Percentiles rank a stretch among this genome's conserved stretches.
Evolutionary conservation across 2,888 invertebrate species (phyloP).

Genomic region (Hyalella azteca): DNA sequence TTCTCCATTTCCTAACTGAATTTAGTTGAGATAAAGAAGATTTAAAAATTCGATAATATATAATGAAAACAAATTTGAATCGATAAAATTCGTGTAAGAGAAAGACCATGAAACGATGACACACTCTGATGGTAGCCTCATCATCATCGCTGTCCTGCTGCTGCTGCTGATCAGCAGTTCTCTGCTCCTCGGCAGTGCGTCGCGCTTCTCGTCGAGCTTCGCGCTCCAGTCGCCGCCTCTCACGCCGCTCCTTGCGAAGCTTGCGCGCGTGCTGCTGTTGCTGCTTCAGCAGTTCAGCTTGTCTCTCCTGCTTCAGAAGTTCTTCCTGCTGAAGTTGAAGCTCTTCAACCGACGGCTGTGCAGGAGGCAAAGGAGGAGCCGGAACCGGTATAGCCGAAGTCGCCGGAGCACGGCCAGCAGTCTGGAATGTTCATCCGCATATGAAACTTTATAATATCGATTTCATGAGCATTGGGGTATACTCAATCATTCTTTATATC

Average conservation of each 20-base stretch:
- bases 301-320: background rate
- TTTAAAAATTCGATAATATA: too few species aligned
- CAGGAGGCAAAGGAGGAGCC: background rate
- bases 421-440: background rate
- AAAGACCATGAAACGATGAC: too few species aligned
- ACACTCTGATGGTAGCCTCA: conserved; percentile 34
- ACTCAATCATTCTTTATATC: too few species aligned
- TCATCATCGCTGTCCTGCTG: conserved; percentile 12
- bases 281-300: background rate
- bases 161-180: conserved; percentile 12
- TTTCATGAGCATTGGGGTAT: too few species aligned
- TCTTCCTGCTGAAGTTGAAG: background rate
- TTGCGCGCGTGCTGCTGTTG: conserved; percentile 33
- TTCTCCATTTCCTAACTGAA: too few species aligned
- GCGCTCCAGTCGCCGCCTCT: conserved; percentile 47
- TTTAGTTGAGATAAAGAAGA: too few species aligned
- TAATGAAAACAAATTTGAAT: too few species aligned
- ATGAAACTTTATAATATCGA: too few species aligned
- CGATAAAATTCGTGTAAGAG: too few species aligned
- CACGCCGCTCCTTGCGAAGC: conserved; percentile 52
- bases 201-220: conserved; percentile 48
- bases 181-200: conserved; percentile 40
- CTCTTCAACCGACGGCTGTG: background rate
- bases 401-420: background rate
- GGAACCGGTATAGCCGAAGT: background rate